A percentile compares a stretch with the other conserved stretches of the same genome.
These are phyloP conservation scores for Sander vitreus DNA, from an alignment of 2,113 vertebrate species.

Conservation along the genomic window DNA sequence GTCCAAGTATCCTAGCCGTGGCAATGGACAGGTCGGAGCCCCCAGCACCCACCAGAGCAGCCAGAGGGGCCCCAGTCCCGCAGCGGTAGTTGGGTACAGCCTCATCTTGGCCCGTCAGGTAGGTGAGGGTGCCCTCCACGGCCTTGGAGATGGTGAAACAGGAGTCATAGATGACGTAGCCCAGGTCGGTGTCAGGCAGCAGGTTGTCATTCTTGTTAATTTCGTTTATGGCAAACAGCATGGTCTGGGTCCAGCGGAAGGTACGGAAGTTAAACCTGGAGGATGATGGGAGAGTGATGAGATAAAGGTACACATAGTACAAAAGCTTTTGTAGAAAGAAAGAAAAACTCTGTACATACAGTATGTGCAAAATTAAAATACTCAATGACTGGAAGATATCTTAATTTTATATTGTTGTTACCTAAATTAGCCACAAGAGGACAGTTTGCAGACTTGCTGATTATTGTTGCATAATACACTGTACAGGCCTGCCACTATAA, in stretches of 20 bases:
- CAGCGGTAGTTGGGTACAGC: constrained; percentile 89
- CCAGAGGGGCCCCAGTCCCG: constrained; percentile 82
- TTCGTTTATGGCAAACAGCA: constrained; percentile 89
- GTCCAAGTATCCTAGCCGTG: constrained; percentile 87
- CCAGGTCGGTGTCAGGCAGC: constrained; percentile 85
- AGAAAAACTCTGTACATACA: background rate
- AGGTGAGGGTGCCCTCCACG: constrained; percentile 86
- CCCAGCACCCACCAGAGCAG: constrained; percentile 87
- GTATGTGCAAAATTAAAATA: background rate
- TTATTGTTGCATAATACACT: constrained; percentile 17
- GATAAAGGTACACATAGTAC: background rate
- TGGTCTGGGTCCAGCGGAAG: constrained; percentile 89
- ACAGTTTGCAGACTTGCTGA: constrained; percentile 17
- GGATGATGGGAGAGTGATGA: background rate
- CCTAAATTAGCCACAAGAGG: constrained; percentile 40
- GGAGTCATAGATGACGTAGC: constrained; percentile 89
- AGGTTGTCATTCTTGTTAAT: constrained; percentile 84
- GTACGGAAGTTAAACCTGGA: constrained; percentile 89
- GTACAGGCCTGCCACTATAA: constrained; percentile 23
- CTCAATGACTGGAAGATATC: background rate
- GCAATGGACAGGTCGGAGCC: constrained; percentile 88
- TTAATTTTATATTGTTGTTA: background rate
- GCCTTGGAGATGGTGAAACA: constrained; percentile 90
- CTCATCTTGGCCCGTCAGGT: constrained; percentile 89
- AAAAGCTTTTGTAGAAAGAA: background rate